Evolutionary conservation across 2,113 vertebrate species (phyloP).

Genomic region (Acanthochromis polyacanthus): DNA sequence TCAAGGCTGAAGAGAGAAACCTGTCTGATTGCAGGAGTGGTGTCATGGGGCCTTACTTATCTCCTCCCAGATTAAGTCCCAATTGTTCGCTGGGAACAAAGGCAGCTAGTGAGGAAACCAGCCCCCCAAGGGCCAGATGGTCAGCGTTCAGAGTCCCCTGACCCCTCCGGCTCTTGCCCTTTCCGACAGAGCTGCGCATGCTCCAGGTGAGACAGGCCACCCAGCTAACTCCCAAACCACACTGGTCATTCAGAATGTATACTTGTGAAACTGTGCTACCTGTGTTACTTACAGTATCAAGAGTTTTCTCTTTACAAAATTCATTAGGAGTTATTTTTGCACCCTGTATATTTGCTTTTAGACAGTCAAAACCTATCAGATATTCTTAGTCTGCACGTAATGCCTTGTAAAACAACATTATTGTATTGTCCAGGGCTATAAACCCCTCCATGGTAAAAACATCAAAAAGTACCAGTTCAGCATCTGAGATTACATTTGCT

Average conservation of each 20-base stretch:
- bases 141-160: conserved; percentile 89
- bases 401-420: no score
- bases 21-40: conserved; percentile 63
- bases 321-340: no score
- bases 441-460: no score
- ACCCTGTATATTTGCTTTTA: conserved; percentile 1
- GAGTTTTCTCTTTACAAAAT: no score
- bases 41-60: conserved; percentile 87
- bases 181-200: conserved; percentile 66
- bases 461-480: no score
- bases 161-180: conserved; percentile 82
- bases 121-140: conserved; percentile 93
- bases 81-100: conserved; percentile 96
- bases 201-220: conserved; percentile 73
- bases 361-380: background rate
- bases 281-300: background rate
- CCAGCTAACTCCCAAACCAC: conserved; percentile 59
- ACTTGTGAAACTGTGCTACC: conserved; percentile 18
- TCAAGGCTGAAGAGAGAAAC: conserved; percentile 73
- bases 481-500: background rate
- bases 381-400: background rate
- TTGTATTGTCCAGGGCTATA: no score
- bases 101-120: conserved; percentile 89
- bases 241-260: background rate
- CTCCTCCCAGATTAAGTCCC: conserved; percentile 90